Conservation (phyloP, 2,888 invertebrate species). For the Pachydiplax longipennis region DNA sequence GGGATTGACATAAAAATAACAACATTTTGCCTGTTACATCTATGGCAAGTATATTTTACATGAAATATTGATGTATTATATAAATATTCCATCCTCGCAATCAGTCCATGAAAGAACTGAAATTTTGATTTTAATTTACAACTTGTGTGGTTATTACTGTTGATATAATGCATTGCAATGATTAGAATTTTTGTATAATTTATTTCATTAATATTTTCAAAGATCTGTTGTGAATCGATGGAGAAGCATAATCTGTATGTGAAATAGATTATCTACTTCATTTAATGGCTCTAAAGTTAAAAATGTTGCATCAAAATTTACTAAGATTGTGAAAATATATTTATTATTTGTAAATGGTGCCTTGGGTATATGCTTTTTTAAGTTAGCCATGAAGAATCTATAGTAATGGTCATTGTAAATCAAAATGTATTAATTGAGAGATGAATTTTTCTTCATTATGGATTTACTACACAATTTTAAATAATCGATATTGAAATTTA, state of each 20-base stretch:
- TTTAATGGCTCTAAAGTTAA: background rate
- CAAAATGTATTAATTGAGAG: conserved; percentile 1
- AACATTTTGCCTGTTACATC: background rate
- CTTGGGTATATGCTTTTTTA: conserved; percentile 10
- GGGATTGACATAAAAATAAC: background rate
- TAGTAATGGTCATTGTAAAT: background rate
- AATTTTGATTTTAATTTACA: background rate
- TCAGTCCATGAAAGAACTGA: background rate
- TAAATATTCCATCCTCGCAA: background rate
- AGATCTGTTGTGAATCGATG: background rate
- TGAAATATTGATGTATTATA: background rate
- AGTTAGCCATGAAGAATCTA: background rate
- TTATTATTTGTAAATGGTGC: conserved; percentile 20
- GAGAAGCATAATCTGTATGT: background rate
- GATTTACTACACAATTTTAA: background rate
- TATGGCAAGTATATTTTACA: background rate
- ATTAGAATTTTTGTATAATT: background rate
- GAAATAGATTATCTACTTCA: background rate
- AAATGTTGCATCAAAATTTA: background rate
- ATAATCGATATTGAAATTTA: background rate
- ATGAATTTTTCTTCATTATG: background rate
- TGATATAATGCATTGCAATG: background rate
- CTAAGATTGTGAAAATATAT: background rate
- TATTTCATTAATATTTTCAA: background rate
- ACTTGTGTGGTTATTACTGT: background rate